These are phyloP conservation scores for Drosophila mayaguana DNA, from an alignment of 2,888 invertebrate species.

Conservation along the genomic window DNA sequence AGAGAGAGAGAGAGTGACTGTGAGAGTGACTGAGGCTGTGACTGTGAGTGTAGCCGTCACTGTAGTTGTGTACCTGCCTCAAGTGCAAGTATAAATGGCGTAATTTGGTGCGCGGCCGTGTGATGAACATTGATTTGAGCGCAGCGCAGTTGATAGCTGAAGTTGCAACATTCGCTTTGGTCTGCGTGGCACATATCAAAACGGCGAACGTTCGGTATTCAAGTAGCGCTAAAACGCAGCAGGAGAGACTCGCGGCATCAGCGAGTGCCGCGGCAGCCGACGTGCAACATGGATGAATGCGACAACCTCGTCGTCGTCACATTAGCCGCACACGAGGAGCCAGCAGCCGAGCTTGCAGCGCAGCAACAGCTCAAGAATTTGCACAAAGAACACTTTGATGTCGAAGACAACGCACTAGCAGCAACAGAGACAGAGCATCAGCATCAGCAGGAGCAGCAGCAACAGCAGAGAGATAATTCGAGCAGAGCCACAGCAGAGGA, in stretches of 20 bases:
- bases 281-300: constrained; percentile 86
- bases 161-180: constrained; percentile 13
- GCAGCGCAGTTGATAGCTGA: neutral
- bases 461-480: constrained; percentile 8
- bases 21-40: neutral
- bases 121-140: constrained; percentile 57
- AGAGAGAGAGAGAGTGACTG: neutral
- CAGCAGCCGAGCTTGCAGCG: constrained; percentile 33
- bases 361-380: constrained; percentile 23
- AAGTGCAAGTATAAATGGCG: constrained; percentile 77
- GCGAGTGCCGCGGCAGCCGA: constrained; percentile 78
- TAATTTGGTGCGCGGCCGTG: constrained; percentile 69
- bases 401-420: constrained; percentile 47
- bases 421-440: constrained; percentile 1
- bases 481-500: constrained; percentile 37
- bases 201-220: constrained; percentile 58
- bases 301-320: constrained; percentile 85
- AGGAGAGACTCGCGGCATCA: constrained; percentile 69
- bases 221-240: constrained; percentile 38
- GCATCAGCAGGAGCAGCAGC: neutral
- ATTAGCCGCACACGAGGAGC: constrained; percentile 82
- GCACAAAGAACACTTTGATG: constrained; percentile 33
- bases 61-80: constrained; percentile 48
- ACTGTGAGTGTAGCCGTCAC: neutral
- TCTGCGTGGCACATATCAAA: constrained; percentile 32